A percentile compares a stretch with the other conserved stretches of the same genome.
Conservation (phyloP, 1,140 invertebrate genomes). For the Macrobrachium nipponense region DNA sequence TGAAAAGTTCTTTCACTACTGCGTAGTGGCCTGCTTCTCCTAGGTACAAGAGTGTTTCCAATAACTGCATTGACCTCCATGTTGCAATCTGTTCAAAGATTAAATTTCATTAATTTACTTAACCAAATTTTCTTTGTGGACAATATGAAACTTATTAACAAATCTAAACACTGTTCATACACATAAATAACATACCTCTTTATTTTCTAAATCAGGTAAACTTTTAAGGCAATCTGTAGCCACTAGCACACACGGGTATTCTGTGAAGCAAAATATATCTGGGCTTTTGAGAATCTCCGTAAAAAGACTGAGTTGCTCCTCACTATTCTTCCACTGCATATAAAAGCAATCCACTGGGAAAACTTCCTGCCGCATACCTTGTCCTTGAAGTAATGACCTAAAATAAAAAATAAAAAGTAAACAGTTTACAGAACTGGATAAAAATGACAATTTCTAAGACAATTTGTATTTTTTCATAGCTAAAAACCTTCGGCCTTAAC, state of each 20-base stretch:
- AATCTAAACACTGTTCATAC: not conserved
- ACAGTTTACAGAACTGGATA: not conserved
- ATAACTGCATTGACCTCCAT: conserved; percentile 85
- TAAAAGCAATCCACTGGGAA: conserved; percentile 93
- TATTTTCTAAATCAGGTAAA: conserved; percentile 90
- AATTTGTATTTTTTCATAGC: too few species aligned
- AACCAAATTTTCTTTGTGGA: not conserved
- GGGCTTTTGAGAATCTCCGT: conserved; percentile 88
- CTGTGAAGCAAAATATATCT: conserved; percentile 94
- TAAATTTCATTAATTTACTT: not conserved
- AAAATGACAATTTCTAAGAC: too few species aligned
- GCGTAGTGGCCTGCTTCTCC: conserved; percentile 86
- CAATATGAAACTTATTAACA: too few species aligned
- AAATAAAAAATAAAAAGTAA: not conserved
- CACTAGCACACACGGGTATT: conserved; percentile 88
- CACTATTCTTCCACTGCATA: conserved; percentile 90
- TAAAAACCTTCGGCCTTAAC: too few species aligned
- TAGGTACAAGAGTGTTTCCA: conserved; percentile 88
- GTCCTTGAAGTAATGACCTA: conserved; percentile 56
- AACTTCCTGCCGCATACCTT: conserved; percentile 72
- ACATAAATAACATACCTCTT: conserved; percentile 77
- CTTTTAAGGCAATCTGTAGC: conserved; percentile 91
- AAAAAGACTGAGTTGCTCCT: conserved; percentile 85
- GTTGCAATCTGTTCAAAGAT: conserved; percentile 22
- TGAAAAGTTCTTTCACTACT: conserved; percentile 90